Evolutionary conservation across 2,797 vertebrate genomes (phyloP), one percentile per base, ranked within the genome.

Genomic region (Acanthurus lineatus): DNA sequence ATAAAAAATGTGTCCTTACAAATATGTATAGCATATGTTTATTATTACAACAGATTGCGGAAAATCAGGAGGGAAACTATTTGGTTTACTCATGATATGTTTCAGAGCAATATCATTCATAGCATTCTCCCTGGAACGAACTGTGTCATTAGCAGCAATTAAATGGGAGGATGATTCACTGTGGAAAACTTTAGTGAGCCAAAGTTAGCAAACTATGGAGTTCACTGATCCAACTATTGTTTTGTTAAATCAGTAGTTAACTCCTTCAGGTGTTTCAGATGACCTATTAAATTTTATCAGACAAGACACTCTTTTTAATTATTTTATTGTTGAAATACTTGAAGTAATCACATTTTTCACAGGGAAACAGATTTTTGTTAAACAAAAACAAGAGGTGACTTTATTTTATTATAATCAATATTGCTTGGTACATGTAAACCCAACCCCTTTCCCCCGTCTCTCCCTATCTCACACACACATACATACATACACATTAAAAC

Each of bases 271-370:
- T 42, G 51, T 65, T 22, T 73, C 44, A 81, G 19, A 71, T 44
- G 22, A 83, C 6, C 35, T 58, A n/a, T 40, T 48, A 35, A 47
- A 61, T 32, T 51, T 28, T 10, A 73, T 0, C 38, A 79, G 53
- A 78, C 72, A 49, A 61, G 14, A 58, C 58, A n/a, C 25, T 25
- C 15, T 69, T 77, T 60, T 6, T 65, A 19, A 40, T 35, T 6
- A 38, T 72, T 83, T 88, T 81, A 82, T 81, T 86, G 3, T 28
- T 71, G 4, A 35, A 38, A 73, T 56, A 44, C n/a, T 76, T 61
- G 7, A 25, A 49, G 15, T 15, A 25, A 67, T 70, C 2, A 58
- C 17, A n/a, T 53, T 60, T 60, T 69, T 70, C 15, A 45, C 25
- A 76, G 9, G 73, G 17, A 52, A 19, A 54, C 3, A 10, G 28